Evolutionary conservation across 2,113 vertebrate genomes (phyloP), one percentile per base, ranked within the genome.

Genomic region (Marmota monax): DNA sequence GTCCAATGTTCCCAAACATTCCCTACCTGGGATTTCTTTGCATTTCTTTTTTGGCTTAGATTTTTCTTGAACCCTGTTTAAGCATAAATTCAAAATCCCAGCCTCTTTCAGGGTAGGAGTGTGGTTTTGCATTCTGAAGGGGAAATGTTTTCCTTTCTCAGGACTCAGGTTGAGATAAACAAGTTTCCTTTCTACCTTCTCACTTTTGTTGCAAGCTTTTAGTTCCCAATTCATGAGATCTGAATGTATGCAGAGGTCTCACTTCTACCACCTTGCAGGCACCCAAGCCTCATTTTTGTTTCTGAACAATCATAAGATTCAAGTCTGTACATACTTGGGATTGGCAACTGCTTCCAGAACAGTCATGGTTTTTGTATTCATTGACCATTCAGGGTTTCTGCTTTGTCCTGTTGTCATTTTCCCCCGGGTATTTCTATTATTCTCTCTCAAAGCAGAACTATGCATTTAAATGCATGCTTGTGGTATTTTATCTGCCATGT

Each of bases 381-480:
- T 74, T 63, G 78, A 63, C 63, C 22, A 61, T 74, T 79, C 51
- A 11, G 42, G 72, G 65, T 88, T 90, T 95, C 85, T 85, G 13
- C 53, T 92, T 92, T 88, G 39, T 89, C 56, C 94, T 96, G 18
- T 42, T 74, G 65, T 45, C 29, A 37, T 56, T 45, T 53, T 18
- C 61, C 42, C 65, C 53, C 23, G 37, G 27, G 58, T 88, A 70
- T 95, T 88, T 97, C 27, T 90, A 61, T 94, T 45, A 65, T 14
- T 88, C 0, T 94, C 53, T 83, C 56, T 79, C 4, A 25, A 96
- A 90, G 79, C n/a, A 87, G 73, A 84, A 16, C 56, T 89, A 32
- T 86, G 78, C 74, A 93, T 95, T 95, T 94, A 79, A 95, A 94
- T 89, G 39, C 27, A 34, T 79, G 27, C 61, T 92, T 96, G 70